These are phyloP conservation scores for Himalopsyche anomala DNA, from an alignment of 2,888 invertebrate species.

Conservation along the genomic window DNA sequence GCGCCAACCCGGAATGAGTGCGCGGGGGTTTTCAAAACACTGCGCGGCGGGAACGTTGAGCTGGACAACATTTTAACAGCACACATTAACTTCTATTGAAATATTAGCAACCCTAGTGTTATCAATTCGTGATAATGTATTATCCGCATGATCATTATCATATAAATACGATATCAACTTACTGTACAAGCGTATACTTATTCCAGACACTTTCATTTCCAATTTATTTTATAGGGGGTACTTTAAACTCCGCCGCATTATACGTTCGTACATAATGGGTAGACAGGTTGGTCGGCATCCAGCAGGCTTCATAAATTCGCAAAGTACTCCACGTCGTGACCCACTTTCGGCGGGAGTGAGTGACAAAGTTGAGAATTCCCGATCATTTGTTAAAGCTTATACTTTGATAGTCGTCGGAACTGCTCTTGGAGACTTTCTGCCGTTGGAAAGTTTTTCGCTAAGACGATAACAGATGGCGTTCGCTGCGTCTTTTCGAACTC, in stretches of 20 bases:
- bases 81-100: no score
- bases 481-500: conserved; percentile 20
- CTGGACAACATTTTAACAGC: no score
- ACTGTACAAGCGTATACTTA: neutral
- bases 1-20: no score
- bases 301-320: conserved; percentile 16
- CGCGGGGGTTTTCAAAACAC: no score
- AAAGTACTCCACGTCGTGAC: conserved; percentile 31
- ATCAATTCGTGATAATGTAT: neutral
- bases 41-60: no score
- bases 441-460: conserved; percentile 20
- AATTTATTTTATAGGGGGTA: conserved; percentile 5
- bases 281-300: conserved; percentile 6
- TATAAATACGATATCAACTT: neutral
- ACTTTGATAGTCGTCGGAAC: conserved; percentile 31
- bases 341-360: conserved; percentile 18
- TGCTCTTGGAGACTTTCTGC: conserved; percentile 29
- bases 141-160: neutral
- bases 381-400: conserved; percentile 34
- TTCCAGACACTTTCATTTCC: conserved; percentile 30
- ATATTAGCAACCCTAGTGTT: no score
- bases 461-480: conserved; percentile 27
- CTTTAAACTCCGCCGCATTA: neutral
- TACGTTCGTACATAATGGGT: neutral
- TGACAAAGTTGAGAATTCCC: conserved; percentile 31